Evolutionary conservation across 2,797 vertebrate species (phyloP), one percentile per base, ranked within the genome.

Genomic region (Gastrophryne carolinensis): DNA sequence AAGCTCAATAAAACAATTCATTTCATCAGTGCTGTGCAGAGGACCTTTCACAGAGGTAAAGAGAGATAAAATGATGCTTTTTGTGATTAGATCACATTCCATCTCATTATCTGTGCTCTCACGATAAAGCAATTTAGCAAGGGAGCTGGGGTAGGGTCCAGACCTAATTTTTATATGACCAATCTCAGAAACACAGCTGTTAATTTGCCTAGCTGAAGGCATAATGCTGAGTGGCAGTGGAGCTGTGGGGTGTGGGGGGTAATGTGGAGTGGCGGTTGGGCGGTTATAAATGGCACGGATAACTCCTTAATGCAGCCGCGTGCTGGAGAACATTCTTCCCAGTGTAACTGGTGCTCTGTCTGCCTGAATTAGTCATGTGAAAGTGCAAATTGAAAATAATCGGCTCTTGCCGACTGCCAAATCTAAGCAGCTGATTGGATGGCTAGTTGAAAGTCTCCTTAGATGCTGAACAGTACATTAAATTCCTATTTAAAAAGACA

Each of bases 161-260:
- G 54, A 52, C 66, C 44, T 29, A 69, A 23, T 49, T 49, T 49
- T 76, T 54, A 63, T 62, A 47, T 62, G 21, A 70, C 61, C 39
- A 47, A 70, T 76, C 23, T 5, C 57, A 53, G 30, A 53, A 56
- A 32, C 41, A 32, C 41, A 26, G 66, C 37, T 54, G 66, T 77
- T 71, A 77, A 70, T 77, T 63, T 56, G 66, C n/a, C 8, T 68
- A 32, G 34, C 44, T 73, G 44, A 26, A 76, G 65, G 47, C 44
- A 26, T 63, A 49, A 54, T 50, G n/a, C n/a, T n/a, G n/a, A n/a
- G n/a, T n/a, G n/a, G n/a, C n/a, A n/a, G n/a, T n/a, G n/a, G n/a
- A n/a, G n/a, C n/a, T n/a, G n/a, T n/a, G n/a, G n/a, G n/a, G n/a
- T n/a, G n/a, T n/a, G n/a, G n/a, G n/a, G n/a, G n/a, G n/a, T n/a